Conservation (phyloP, 2,113 vertebrate genomes). For the Coreoperca whiteheadi region DNA sequence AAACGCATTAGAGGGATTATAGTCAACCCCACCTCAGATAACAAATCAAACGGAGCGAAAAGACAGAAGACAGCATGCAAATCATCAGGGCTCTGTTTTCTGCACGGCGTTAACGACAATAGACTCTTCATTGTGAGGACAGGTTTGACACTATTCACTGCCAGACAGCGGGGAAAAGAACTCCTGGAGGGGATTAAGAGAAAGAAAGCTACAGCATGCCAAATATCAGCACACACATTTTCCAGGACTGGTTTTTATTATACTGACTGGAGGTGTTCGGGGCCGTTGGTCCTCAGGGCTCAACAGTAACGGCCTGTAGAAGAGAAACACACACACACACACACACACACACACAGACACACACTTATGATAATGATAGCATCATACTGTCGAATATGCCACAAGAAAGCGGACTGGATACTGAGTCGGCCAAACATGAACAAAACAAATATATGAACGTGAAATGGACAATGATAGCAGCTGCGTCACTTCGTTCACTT, state of each 20-base stretch:
- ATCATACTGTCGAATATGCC: not conserved
- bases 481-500: too few species aligned
- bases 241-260: not conserved
- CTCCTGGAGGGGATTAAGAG: not conserved
- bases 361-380: not conserved
- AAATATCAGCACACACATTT: not conserved
- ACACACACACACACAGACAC: too few species aligned
- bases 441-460: too few species aligned
- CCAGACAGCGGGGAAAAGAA: not conserved
- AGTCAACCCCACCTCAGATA: not conserved
- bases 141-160: constrained; percentile 7
- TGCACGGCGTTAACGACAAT: too few species aligned
- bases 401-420: not conserved
- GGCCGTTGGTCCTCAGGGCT: not conserved
- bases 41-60: not conserved
- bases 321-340: not conserved
- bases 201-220: too few species aligned
- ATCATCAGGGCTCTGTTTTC: not conserved
- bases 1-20: not conserved
- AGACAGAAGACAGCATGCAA: not conserved
- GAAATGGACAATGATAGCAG: not conserved
- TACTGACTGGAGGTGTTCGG: too few species aligned
- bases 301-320: not conserved
- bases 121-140: not conserved
- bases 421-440: not conserved